phyloP scores from a whole-genome alignment of 2,888 invertebrate species.

The Leptinotarsa peninsularis region DNA sequence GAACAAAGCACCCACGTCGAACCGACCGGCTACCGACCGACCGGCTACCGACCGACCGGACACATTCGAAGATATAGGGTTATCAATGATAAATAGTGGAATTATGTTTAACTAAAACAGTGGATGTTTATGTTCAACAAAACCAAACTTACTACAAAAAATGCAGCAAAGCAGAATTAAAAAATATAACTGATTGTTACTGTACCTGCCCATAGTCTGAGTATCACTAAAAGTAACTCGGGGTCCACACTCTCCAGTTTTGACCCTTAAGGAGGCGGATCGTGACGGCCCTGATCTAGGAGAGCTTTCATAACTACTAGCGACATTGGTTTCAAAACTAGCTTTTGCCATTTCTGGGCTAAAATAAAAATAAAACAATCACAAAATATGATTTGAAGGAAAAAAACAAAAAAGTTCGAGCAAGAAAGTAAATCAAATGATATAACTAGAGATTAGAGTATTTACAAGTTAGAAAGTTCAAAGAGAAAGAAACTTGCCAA shows the following conservation, averaged over 20 bases:
- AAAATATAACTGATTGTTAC: slow-evolving; percentile 11
- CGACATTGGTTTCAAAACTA: slow-evolving; percentile 61
- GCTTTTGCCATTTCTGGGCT: slow-evolving; percentile 69
- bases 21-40: too few species aligned
- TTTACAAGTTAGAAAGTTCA: neutral
- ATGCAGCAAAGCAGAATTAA: slow-evolving; percentile 10
- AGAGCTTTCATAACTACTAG: slow-evolving; percentile 79
- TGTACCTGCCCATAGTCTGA: slow-evolving; percentile 69
- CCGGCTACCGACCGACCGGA: too few species aligned
- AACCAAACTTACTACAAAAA: neutral
- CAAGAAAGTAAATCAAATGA: neutral
- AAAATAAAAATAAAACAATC: slow-evolving; percentile 26
- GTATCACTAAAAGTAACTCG: slow-evolving; percentile 74
- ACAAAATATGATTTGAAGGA: neutral
- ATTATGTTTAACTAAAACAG: neutral
- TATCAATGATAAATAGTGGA: too few species aligned
- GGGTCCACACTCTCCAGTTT: slow-evolving; percentile 66
- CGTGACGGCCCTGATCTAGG: slow-evolving; percentile 79
- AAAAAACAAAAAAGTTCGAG: neutral
- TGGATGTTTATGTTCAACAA: neutral
- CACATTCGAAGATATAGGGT: too few species aligned
- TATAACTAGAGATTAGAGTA: neutral
- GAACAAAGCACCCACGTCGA: too few species aligned
- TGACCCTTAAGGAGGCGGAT: slow-evolving; percentile 76
- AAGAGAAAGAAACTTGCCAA: neutral